phyloP scores from a whole-genome alignment of 2,797 vertebrate species.

The Mormyrus proboscirostris region DNA sequence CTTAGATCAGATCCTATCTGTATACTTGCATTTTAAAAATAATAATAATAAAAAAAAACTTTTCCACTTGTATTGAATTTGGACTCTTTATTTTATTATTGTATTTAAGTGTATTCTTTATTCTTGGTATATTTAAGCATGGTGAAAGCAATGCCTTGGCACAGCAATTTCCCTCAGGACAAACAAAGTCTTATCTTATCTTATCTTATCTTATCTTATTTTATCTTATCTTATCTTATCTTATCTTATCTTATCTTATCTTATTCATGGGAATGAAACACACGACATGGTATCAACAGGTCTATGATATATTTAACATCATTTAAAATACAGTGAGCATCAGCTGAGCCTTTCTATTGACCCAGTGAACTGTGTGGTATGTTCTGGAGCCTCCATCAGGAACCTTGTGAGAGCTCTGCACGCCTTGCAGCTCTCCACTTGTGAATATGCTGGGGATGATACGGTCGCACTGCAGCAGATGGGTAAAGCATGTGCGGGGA shows the following conservation, averaged over 20 bases:
- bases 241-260: background rate
- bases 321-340: background rate
- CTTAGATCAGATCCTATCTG: too few relatives aligned
- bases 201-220: background rate
- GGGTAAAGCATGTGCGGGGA: slow-evolving; percentile 50
- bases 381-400: slow-evolving; percentile 58
- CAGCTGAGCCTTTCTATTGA: background rate
- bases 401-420: slow-evolving; percentile 54
- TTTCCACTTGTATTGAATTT: background rate
- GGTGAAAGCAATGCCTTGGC: background rate
- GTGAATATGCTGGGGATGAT: slow-evolving; percentile 47
- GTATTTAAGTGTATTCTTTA: background rate
- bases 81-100: background rate
- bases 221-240: background rate
- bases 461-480: slow-evolving; percentile 58
- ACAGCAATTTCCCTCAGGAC: background rate
- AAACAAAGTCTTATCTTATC: background rate
- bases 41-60: too few relatives aligned
- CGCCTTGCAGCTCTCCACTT: slow-evolving; percentile 56
- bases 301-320: background rate
- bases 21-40: background rate
- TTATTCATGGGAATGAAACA: background rate
- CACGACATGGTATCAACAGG: background rate
- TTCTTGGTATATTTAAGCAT: background rate
- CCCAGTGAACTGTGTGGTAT: slow-evolving; percentile 45